A percentile compares a stretch with the other conserved stretches of the same genome.
phyloP scores from a whole-genome alignment of 2,113 vertebrate genomes.

The Pachyramphus minor region DNA sequence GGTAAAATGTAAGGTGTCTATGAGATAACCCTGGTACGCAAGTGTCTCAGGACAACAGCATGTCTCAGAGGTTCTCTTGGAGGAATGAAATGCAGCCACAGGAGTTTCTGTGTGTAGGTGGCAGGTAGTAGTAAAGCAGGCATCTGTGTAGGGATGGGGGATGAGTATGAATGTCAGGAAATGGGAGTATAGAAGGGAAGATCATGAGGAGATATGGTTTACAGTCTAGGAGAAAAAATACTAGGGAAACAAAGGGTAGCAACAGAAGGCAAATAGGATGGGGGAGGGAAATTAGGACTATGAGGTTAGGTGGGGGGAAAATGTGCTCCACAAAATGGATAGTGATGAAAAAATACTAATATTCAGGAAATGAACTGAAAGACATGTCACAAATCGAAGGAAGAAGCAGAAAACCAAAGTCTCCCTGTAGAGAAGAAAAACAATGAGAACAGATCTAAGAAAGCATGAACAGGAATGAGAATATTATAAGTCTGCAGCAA shows the following conservation, averaged over 20 bases:
- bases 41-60: background rate
- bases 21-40: background rate
- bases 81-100: background rate
- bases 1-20: background rate
- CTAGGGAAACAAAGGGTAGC: background rate
- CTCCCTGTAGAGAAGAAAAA: background rate
- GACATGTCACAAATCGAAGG: background rate
- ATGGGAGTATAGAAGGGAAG: background rate
- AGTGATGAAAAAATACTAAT: background rate
- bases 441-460: background rate
- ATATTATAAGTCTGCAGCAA: background rate
- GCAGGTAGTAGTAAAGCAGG: background rate
- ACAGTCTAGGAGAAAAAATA: background rate
- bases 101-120: background rate
- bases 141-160: background rate
- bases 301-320: background rate
- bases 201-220: background rate
- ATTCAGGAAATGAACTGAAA: background rate
- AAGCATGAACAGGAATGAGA: background rate
- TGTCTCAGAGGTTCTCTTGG: background rate
- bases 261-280: background rate
- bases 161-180: background rate
- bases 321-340: accelerated
- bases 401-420: background rate
- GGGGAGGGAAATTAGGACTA: accelerated